Percentiles rank a stretch among this genome's conserved stretches.
Conservation (phyloP, 35 echinoderm and acorn worm species). For the Acanthaster planci region DNA sequence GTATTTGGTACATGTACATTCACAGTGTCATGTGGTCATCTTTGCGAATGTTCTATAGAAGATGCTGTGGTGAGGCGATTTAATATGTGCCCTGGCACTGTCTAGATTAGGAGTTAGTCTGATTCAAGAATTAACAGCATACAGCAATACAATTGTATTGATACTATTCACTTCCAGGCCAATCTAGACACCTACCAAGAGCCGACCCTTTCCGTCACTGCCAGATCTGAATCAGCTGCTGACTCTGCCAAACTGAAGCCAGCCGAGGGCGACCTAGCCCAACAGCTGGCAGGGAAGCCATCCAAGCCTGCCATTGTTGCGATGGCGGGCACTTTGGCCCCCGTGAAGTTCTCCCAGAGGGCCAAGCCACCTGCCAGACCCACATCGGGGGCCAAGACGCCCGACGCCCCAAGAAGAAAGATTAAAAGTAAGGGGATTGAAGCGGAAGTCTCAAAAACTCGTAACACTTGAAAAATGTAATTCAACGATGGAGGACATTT, state of each 20-base stretch:
- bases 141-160: background rate
- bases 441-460: no score
- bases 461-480: no score
- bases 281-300: slow-evolving; percentile 16
- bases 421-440: slow-evolving; percentile 4
- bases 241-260: slow-evolving; percentile 1
- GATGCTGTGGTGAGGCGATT: no score
- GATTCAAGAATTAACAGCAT: no score
- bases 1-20: no score
- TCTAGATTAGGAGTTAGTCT: no score
- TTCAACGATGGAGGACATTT: no score
- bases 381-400: background rate
- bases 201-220: slow-evolving; percentile 35
- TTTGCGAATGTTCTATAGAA: no score
- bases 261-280: background rate
- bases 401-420: slow-evolving; percentile 40
- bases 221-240: slow-evolving; percentile 34
- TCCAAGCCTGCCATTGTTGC: slow-evolving; percentile 88
- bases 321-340: slow-evolving; percentile 66
- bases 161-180: slow-evolving; percentile 48
- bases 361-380: slow-evolving; percentile 38
- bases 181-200: slow-evolving; percentile 49
- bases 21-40: no score
- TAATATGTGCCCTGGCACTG: no score
- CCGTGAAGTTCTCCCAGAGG: slow-evolving; percentile 65